phyloP scores from a whole-genome alignment of 2,888 invertebrate genomes.

The Drosophila aldrichi region DNA sequence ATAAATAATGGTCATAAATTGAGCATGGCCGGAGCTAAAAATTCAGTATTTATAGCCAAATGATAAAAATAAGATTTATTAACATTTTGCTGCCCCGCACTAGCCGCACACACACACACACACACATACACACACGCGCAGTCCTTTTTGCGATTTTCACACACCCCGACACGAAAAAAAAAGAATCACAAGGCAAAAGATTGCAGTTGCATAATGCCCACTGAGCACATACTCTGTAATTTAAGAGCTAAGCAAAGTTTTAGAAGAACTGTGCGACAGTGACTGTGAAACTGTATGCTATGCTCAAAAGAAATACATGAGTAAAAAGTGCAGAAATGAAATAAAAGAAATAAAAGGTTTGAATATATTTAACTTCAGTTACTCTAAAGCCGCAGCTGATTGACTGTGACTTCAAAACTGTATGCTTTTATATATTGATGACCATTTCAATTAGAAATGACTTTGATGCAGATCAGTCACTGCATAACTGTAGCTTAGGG shows the following conservation, averaged over 20 bases:
- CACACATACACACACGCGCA: conserved; percentile 44
- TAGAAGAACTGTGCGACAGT: background rate
- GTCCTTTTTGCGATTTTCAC: conserved; percentile 48
- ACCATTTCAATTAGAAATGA: background rate
- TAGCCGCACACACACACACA: conserved; percentile 36
- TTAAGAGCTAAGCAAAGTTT: background rate
- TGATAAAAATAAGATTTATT: conserved; percentile 86
- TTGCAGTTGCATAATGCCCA: background rate
- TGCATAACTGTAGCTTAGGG: background rate
- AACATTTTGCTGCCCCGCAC: conserved; percentile 82
- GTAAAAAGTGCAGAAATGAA: background rate
- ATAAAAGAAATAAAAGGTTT: background rate
- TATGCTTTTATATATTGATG: too few relatives aligned
- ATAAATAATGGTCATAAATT: conserved; percentile 86
- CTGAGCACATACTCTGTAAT: background rate
- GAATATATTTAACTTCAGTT: background rate
- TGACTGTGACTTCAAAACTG: background rate
- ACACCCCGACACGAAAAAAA: conserved; percentile 31
- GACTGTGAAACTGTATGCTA: background rate
- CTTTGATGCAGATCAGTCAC: background rate
- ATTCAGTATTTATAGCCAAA: conserved; percentile 86
- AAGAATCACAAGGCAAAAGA: conserved; percentile 14
- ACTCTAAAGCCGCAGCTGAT: background rate
- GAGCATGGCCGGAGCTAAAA: conserved; percentile 85
- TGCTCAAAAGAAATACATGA: background rate